Evolutionary conservation across 2,888 invertebrate genomes (phyloP), one percentile per base, ranked within the genome.

Genomic region (Drosophila anomelani): DNA sequence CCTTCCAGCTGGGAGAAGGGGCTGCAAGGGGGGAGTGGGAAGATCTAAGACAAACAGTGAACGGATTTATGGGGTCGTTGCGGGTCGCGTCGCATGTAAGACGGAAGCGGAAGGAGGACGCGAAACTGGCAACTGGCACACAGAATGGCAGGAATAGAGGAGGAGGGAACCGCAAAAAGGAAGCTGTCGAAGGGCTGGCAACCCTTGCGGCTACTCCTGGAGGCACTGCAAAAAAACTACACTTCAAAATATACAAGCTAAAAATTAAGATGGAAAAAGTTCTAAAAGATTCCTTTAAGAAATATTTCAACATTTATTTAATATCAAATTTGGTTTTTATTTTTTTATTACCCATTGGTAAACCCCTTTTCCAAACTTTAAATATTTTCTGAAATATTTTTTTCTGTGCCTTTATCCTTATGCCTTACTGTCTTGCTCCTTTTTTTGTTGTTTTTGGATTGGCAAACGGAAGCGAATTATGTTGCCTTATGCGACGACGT

Each of bases 91-190:
- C 43, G 56, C 38, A 46, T 0, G 64, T 41, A 71, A 60, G 62
- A 70, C 81, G 84, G 85, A 84, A 85, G 72, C 85, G 84, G 85
- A 84, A 81, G 80, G 85, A 80, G 80, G 84, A 83, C 81, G 84
- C 81, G 60, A 79, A 79, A 83, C 71, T 80, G 79, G 80, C 75
- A 71, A 76, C 80, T 72, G 79, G 76, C 75, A 74, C 58, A 78
- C 46, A 26, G 74, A 70, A 78, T 29, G 51, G 17, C 61, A 54
- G 54, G 34, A 39, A 17, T 56, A 39, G 54, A 44, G 60, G 64
- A 59, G 59, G 64, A 59, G 59, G 41, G 59, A 64, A 84, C 85
- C 80, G 80, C 85, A 85, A 59, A 64, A 78, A 80, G 85, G 85
- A 83, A 82, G 82, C 82, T 85, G 85, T 80, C 84, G 66, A 76